Evolutionary conservation across 2,797 vertebrate genomes (phyloP).

Genomic region (Pelobates cultripes): DNA sequence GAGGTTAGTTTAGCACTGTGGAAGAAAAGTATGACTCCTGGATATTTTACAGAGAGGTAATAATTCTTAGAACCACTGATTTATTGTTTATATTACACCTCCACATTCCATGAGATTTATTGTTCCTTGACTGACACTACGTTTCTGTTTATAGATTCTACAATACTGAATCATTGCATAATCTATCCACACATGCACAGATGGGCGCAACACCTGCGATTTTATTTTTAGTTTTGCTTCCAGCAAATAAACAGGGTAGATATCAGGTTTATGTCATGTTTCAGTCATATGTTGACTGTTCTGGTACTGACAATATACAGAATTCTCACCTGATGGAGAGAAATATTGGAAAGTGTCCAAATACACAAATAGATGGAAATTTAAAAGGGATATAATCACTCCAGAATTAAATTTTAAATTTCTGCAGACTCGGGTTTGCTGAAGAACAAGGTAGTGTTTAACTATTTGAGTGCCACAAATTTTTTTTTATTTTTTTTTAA

Average conservation of each 20-base stretch:
- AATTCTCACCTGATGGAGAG: slow-evolving; percentile 13
- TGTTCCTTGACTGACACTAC: slow-evolving; percentile 22
- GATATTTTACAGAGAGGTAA: neutral
- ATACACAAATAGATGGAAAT: neutral
- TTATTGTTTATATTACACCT: slow-evolving; percentile 1
- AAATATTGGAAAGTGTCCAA: slow-evolving; percentile 10
- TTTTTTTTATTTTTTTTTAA: no score
- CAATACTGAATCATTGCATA: slow-evolving; percentile 46
- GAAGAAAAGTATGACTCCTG: neutral
- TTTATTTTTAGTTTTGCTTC: slow-evolving; percentile 49
- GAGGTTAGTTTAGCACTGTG: neutral
- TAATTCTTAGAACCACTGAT: slow-evolving; percentile 8
- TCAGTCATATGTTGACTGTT: slow-evolving; percentile 39
- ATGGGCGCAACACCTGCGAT: slow-evolving; percentile 49
- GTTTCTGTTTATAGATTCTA: slow-evolving; percentile 36
- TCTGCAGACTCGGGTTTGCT: no score
- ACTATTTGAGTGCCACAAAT: no score
- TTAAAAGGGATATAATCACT: no score
- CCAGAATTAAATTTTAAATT: no score
- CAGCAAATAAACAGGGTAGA: slow-evolving; percentile 25
- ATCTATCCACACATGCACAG: slow-evolving; percentile 37
- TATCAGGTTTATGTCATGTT: slow-evolving; percentile 39
- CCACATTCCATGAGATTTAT: slow-evolving; percentile 33
- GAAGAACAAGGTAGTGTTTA: no score
- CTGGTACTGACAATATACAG: slow-evolving; percentile 32